A percentile compares a stretch with the other conserved stretches of the same genome.
Conservation (phyloP, 2,797 vertebrate species). For the Choloepus didactylus region DNA sequence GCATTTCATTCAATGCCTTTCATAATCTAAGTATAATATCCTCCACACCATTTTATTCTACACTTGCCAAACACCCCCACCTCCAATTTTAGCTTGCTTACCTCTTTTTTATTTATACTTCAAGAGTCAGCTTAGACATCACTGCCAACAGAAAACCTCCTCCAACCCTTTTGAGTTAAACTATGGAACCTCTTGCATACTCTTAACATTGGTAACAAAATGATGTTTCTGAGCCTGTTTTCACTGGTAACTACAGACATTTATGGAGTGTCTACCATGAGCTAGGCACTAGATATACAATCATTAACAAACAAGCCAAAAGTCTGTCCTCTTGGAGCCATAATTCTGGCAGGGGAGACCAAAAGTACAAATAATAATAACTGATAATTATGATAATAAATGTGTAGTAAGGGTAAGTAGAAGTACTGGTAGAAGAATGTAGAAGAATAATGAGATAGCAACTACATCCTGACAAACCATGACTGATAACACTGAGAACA, state of each 20-base stretch:
- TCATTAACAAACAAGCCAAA: slow-evolving; percentile 11
- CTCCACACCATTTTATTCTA: not conserved
- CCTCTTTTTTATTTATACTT: not conserved
- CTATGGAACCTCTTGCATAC: not conserved
- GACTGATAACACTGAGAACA: not conserved
- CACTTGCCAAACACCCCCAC: not conserved
- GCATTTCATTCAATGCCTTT: not conserved
- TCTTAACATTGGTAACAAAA: not conserved
- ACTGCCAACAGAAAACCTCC: not conserved
- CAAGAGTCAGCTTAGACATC: not conserved
- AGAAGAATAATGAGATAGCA: not conserved
- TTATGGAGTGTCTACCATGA: not conserved
- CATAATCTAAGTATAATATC: not conserved
- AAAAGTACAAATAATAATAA: not conserved
- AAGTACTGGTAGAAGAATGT: not conserved
- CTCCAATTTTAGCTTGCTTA: not conserved
- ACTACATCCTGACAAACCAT: not conserved
- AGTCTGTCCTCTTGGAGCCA: not conserved
- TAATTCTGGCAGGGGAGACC: not conserved
- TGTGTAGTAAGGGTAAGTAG: not conserved
- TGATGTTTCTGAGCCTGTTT: slow-evolving; percentile 24
- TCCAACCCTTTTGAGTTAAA: not conserved
- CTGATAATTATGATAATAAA: not conserved
- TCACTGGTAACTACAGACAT: not conserved
- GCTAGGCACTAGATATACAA: not conserved